Evolutionary conservation across 2,888 invertebrate genomes (phyloP), one percentile per base, ranked within the genome.

Genomic region (Drosophila neotestacea): DNA sequence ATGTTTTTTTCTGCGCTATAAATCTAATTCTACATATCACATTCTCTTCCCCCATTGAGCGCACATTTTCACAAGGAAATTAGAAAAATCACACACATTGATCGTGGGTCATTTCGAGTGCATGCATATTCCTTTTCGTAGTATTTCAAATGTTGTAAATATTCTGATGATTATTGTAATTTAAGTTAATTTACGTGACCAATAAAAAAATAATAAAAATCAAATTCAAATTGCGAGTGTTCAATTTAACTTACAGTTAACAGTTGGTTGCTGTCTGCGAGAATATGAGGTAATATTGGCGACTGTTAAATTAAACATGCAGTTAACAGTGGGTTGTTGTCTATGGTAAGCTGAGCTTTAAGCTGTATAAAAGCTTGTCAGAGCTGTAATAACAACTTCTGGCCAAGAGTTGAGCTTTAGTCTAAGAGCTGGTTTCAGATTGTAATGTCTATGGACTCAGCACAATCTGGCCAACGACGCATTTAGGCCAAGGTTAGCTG

Each of bases 61-160:
- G 62, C 70, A 72, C 63, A 63, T 61, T 62, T 75, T 70, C 65
- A 56, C 34, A 22, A 39, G 44, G 42, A 32, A 27, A 10, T 52
- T 10, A 27, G 32, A 47, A 41, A 61, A 59, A 6, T 32, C 32
- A 32, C 6, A 6, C 32, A 32, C 32, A 6, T 6, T 32, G 56
- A 72, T 74, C 74, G 72, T 61, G 76, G 70, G 56, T 52, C 70
- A 55, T 48, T 39, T 48, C 63, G 65, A 79, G 68, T 75, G 80
- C 79, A 75, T 71, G 73, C 73, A 64, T 36, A 73, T 76, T 82
- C 82, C 82, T 74, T 65, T 54, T 67, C 70, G 76, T 81, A 79
- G 81, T 82, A 83, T 89, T 85, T 89, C 78, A 77, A 86, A 87
- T 87, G 80, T 86, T 86, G 85, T 86, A 86, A 85, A 86, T 86